Evolutionary conservation across 2,888 invertebrate genomes (phyloP).

Genomic region (Hofmannophila pseudospretella): DNA sequence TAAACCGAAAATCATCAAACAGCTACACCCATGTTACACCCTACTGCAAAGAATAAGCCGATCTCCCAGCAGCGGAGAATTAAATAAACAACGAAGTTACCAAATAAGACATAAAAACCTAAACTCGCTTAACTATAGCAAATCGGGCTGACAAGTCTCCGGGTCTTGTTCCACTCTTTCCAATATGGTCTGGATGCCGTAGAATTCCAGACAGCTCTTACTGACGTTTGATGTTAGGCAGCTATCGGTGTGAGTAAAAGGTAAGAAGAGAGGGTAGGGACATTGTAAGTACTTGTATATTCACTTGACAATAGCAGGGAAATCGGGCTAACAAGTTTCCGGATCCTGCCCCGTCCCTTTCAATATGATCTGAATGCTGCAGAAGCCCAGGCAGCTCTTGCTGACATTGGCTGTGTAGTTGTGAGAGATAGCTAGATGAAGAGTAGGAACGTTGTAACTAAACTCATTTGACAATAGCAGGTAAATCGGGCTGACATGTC

Average conservation of each 20-base stretch:
- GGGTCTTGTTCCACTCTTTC: constrained; percentile 89
- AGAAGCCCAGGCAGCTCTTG: constrained; percentile 86
- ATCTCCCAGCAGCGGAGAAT: too few relatives aligned
- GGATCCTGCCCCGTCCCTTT: constrained; percentile 89
- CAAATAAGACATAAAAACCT: too few relatives aligned
- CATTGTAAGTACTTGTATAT: constrained; percentile 63
- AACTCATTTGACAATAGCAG: constrained; percentile 82
- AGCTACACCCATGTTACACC: too few relatives aligned
- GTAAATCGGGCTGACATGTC: constrained; percentile 88
- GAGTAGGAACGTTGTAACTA: constrained; percentile 54
- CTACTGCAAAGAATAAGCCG: too few relatives aligned
- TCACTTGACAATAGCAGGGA: constrained; percentile 85
- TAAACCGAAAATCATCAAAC: too few relatives aligned
- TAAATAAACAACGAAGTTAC: too few relatives aligned
- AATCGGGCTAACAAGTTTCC: constrained; percentile 88
- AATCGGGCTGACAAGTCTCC: constrained; percentile 88
- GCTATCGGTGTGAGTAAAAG: constrained; percentile 90
- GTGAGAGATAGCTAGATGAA: constrained; percentile 76
- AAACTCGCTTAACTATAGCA: too few relatives aligned
- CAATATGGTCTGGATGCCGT: constrained; percentile 87
- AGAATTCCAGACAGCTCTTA: constrained; percentile 86
- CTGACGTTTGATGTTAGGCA: constrained; percentile 84
- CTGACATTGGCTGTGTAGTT: constrained; percentile 88
- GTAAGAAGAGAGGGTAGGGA: constrained; percentile 48
- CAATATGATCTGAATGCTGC: constrained; percentile 87